Base-by-base conservation (phyloP, 1,140 invertebrate genomes). In the Calephelis nemesis region DNA sequence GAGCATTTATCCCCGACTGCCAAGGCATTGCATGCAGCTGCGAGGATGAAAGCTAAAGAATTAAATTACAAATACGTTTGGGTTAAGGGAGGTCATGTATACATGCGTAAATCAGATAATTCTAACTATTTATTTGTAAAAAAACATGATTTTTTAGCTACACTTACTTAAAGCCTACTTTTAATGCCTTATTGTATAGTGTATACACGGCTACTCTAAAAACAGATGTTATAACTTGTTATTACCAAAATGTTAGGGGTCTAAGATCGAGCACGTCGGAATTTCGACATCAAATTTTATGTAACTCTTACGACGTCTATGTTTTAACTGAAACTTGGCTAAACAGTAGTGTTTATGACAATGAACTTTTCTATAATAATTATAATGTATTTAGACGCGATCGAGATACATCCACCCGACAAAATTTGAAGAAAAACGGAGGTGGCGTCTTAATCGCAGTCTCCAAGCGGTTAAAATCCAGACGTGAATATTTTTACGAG, bases 261-360 rank as follows among this genome's bases (percentile, higher is more conserved):
- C 12, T 40, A 1, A 62, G 42, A n/a, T 40, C 8, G 10, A 42
- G 60, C 42, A 39, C 42, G 39, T 39, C 30, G 8, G 10, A 62
- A 40, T 7, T 62, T 15, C 19, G 60, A 12, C 9, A n/a, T 40
- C 30, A 62, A 62, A 62, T 62, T 47, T 48, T 67, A 62, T 52
- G 11, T 9, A 58, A 60, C 19, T 60, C 68, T 39, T 74, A 70
- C 58, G 70, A 72, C 62, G n/a, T 71, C 4, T 69, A 72, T 12
- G 48, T 73, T 13, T 48, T 71, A n/a, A 72, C 69, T 0, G 74
- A 76, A 52, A 71, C 74, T 1, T 76, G 74, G 74, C 47, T 76
- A 13, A 69, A 73, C 40, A 66, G 47, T 9, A 64, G n/a, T 54
- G 47, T 76, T 11, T 30, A 39, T 40, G 45, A 68, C 50, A 63